phyloP scores from a whole-genome alignment of 2,797 vertebrate species.

The Aldrovandia affinis region DNA sequence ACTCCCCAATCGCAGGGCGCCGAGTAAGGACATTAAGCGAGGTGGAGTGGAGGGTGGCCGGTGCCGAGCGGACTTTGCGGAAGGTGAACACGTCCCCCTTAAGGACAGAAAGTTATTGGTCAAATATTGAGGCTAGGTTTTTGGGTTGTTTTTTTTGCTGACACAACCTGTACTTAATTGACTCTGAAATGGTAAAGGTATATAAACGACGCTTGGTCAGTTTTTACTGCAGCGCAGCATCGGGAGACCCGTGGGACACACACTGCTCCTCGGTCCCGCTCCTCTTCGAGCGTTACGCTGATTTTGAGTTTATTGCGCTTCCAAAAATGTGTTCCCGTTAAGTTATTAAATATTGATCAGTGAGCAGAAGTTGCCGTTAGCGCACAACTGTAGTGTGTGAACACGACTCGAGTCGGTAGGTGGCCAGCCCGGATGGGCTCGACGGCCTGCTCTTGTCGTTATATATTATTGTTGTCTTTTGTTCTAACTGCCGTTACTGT shows the following conservation, averaged over 20 bases:
- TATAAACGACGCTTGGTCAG: neutral
- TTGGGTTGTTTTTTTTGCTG: neutral
- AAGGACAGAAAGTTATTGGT: conserved; percentile 2
- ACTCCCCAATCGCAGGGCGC: neutral
- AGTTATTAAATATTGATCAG: neutral
- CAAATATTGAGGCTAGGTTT: neutral
- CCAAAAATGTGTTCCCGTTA: neutral
- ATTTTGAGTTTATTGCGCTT: neutral
- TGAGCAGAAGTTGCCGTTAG: neutral
- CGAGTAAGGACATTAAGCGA: neutral
- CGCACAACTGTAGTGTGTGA: too few species aligned
- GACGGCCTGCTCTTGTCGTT: too few species aligned
- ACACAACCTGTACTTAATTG: conserved; percentile 7
- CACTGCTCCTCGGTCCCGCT: neutral
- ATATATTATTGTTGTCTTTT: neutral
- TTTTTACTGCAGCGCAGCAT: neutral
- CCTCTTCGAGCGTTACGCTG: neutral
- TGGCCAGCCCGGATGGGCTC: too few species aligned
- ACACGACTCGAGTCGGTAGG: too few species aligned
- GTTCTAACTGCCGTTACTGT: neutral
- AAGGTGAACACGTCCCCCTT: neutral
- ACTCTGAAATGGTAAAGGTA: conserved; percentile 1
- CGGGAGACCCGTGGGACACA: neutral
- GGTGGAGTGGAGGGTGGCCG: neutral
- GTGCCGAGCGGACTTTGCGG: neutral